These are phyloP conservation scores for Nyctibius bracteatus DNA, from an alignment of 2,113 vertebrate genomes.

Conservation along the genomic window DNA sequence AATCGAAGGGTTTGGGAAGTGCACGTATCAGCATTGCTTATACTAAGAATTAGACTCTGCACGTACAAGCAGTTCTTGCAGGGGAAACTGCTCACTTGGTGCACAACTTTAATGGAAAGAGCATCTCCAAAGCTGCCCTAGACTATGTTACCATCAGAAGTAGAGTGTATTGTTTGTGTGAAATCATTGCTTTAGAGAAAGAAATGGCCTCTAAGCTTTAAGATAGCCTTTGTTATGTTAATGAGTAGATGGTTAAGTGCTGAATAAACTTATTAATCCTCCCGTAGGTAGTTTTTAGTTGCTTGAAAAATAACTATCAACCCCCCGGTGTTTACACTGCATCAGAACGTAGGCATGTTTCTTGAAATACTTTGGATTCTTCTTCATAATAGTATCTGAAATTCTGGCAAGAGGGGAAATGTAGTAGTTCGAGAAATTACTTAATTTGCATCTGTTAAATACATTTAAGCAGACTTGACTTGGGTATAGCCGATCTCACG, in stretches of 20 bases:
- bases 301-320: conserved; percentile 40
- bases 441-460: background rate
- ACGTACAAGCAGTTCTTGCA: background rate
- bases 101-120: background rate
- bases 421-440: background rate
- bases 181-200: conserved; percentile 28
- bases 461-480: background rate
- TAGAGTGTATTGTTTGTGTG: conserved; percentile 44
- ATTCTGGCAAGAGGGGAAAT: conserved; percentile 16
- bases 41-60: background rate
- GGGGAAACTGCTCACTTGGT: background rate
- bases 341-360: conserved; percentile 15
- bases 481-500: background rate
- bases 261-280: conserved; percentile 39
- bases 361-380: conserved; percentile 31
- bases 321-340: conserved; percentile 33
- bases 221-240: conserved; percentile 54
- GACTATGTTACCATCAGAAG: background rate
- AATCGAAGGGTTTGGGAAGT: conserved; percentile 16
- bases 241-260: conserved; percentile 23
- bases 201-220: conserved; percentile 65
- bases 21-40: background rate
- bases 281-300: conserved; percentile 49
- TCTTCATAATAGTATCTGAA: background rate
- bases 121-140: conserved; percentile 6